Evolutionary conservation across 2,888 invertebrate genomes (phyloP).

Genomic region (Oasisia sp.): DNA sequence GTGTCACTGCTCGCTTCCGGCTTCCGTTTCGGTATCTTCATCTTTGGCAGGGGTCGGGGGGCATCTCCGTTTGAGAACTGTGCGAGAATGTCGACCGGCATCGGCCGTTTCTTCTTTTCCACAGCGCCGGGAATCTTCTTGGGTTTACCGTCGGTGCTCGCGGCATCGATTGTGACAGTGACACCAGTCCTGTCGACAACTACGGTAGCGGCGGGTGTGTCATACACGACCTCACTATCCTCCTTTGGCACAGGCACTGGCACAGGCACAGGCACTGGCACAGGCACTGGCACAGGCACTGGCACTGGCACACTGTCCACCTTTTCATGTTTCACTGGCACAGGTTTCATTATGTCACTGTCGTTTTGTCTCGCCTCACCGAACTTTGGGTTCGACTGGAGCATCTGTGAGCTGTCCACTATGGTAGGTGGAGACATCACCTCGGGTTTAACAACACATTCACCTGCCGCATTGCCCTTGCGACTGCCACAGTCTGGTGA

Average conservation of each 20-base stretch:
- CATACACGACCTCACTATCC: background rate
- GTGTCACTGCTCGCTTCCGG: background rate
- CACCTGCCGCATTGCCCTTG: background rate
- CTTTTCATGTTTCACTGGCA: too few relatives aligned
- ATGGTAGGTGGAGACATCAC: background rate
- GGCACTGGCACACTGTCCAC: background rate
- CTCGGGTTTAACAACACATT: background rate
- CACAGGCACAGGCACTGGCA: background rate
- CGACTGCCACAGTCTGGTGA: background rate
- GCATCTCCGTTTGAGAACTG: background rate
- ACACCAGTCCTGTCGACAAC: background rate
- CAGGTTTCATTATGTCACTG: background rate
- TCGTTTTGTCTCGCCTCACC: background rate
- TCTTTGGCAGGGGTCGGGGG: conserved; percentile 1
- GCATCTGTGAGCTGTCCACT: background rate
- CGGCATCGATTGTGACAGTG: background rate
- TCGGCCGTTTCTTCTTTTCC: background rate
- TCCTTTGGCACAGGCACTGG: background rate
- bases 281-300: background rate
- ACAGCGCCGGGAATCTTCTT: background rate
- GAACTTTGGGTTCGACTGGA: background rate
- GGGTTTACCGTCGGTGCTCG: background rate
- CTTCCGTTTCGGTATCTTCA: background rate
- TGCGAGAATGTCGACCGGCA: background rate
- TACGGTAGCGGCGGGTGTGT: background rate